A percentile compares a stretch with the other conserved stretches of the same genome.
These are phyloP conservation scores for Pandion haliaetus DNA, from an alignment of 2,113 vertebrate species.

Conservation along the genomic window DNA sequence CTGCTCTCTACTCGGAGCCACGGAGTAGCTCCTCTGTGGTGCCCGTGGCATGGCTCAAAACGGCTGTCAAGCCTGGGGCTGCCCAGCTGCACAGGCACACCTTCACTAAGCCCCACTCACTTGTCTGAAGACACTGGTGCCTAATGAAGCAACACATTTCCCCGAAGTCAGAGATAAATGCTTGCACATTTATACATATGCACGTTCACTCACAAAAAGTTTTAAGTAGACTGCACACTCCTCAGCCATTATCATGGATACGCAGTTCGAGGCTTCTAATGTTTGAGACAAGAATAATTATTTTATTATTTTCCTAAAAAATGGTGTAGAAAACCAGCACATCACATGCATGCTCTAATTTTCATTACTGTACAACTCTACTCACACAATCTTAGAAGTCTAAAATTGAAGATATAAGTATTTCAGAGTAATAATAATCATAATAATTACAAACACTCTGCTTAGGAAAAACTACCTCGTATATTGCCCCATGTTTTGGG, in stretches of 20 bases:
- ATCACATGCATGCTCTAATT: neutral
- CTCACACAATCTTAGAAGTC: neutral
- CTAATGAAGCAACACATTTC: rapidly evolving
- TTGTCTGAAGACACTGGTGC: neutral
- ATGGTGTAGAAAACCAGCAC: neutral
- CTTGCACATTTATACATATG: too few relatives aligned
- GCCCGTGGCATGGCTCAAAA: neutral
- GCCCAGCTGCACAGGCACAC: too few relatives aligned
- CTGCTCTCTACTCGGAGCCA: neutral
- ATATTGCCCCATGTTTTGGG: neutral
- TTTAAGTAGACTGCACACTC: neutral
- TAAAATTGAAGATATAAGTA: neutral
- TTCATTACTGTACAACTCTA: neutral
- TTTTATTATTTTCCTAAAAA: neutral
- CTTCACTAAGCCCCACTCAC: neutral
- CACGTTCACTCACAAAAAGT: neutral
- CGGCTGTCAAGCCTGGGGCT: rapidly evolving
- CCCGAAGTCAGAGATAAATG: neutral
- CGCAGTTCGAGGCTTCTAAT: neutral
- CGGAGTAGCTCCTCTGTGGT: neutral
- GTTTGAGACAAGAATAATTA: neutral
- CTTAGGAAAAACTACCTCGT: neutral
- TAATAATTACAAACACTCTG: neutral
- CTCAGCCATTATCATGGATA: rapidly evolving
- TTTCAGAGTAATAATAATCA: neutral